Evolutionary conservation across 2,888 invertebrate genomes (phyloP).

Genomic region (Caenorhabditis japonica): DNA sequence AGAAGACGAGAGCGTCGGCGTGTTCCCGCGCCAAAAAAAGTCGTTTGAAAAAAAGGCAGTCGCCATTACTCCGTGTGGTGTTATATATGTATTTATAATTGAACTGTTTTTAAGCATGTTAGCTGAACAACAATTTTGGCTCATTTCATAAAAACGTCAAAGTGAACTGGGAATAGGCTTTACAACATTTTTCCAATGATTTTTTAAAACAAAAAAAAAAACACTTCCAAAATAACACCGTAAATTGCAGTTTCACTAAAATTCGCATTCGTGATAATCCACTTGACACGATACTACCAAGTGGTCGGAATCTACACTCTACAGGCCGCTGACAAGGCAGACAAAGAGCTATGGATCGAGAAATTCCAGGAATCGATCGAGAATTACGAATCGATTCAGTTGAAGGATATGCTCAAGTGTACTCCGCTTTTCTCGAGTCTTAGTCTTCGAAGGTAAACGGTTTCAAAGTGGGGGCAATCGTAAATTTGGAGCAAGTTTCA

Average conservation of each 20-base stretch:
- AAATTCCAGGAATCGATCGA: conserved; percentile 78
- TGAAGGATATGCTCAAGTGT: conserved; percentile 76
- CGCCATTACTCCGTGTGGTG: too few species aligned
- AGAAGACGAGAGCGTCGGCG: too few species aligned
- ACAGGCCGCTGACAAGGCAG: conserved; percentile 78
- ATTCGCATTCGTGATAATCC: conserved; percentile 80
- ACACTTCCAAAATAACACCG: not conserved
- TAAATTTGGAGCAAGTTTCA: conserved; percentile 13
- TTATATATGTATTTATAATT: too few species aligned
- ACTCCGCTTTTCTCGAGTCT: conserved; percentile 75
- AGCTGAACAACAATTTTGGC: too few species aligned
- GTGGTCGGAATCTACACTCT: conserved; percentile 80
- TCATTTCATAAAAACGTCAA: too few species aligned
- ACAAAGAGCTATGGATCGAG: conserved; percentile 78
- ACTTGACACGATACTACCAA: conserved; percentile 80
- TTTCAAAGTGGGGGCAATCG: not conserved
- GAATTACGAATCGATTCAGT: conserved; percentile 78
- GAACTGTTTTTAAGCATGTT: too few species aligned
- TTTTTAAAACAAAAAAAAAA: conserved; percentile 2
- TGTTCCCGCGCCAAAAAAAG: too few species aligned
- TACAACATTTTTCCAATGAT: conserved; percentile 3
- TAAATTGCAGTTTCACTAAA: conserved; percentile 69
- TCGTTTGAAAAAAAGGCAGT: too few species aligned
- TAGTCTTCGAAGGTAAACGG: conserved; percentile 61
- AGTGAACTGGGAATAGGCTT: too few species aligned